These are phyloP conservation scores for Eurytoma californica DNA, from an alignment of 2,888 invertebrate genomes.

Conservation along the genomic window DNA sequence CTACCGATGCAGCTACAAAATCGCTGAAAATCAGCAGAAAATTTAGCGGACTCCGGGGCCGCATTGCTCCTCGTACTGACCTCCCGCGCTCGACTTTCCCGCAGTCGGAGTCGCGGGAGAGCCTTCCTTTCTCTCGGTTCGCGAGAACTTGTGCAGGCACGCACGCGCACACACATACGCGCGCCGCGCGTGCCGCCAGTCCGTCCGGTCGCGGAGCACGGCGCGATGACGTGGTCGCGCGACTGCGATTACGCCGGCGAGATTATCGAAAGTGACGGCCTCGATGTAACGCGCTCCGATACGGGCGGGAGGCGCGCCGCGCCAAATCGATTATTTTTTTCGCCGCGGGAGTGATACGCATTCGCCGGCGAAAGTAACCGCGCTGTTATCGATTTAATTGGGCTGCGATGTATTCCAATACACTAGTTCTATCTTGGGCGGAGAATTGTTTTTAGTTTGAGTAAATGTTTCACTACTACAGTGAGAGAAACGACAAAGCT, in stretches of 20 bases:
- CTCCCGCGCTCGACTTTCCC: not conserved
- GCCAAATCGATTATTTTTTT: not conserved
- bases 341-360: not conserved
- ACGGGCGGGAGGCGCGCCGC: not conserved
- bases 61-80: constrained; percentile 20
- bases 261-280: constrained; percentile 52
- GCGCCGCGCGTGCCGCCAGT: not conserved
- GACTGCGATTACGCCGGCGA: constrained; percentile 6
- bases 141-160: not conserved
- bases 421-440: too few relatives aligned
- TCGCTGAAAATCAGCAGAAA: too few relatives aligned
- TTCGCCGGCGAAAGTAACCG: not conserved
- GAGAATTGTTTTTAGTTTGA: too few relatives aligned
- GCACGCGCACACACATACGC: too few relatives aligned
- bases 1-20: too few relatives aligned
- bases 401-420: too few relatives aligned
- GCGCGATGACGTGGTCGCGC: constrained; percentile 10
- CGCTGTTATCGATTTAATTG: too few relatives aligned
- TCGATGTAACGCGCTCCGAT: constrained; percentile 45
- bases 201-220: constrained; percentile 5
- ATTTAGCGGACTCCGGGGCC: too few relatives aligned
- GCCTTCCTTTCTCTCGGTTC: not conserved
- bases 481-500: too few relatives aligned
- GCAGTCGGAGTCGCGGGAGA: not conserved
- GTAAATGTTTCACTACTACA: too few relatives aligned